These are phyloP conservation scores for Drosophila tsacasi DNA, from an alignment of 1,140 invertebrate species.

Conservation along the genomic window DNA sequence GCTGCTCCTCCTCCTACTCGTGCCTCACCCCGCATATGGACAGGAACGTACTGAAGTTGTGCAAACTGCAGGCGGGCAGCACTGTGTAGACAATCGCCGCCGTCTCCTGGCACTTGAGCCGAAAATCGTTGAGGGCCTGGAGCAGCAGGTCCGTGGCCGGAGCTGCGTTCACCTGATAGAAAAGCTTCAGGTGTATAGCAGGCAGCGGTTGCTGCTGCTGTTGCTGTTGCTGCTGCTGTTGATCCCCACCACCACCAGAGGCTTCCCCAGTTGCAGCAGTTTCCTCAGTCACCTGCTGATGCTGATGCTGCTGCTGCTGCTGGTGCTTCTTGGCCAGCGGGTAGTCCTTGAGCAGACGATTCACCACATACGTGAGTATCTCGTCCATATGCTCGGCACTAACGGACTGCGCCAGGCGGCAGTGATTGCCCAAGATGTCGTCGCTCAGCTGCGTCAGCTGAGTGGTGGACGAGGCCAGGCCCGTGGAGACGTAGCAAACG, in stretches of 20 bases:
- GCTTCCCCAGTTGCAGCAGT: not conserved
- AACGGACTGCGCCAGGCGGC: constrained; percentile 86
- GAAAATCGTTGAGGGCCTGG: constrained; percentile 86
- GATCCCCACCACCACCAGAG: constrained; percentile 48
- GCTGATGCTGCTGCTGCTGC: constrained; percentile 9
- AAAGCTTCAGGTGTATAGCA: constrained; percentile 90
- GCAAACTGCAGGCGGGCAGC: constrained; percentile 91
- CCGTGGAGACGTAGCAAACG: constrained; percentile 92
- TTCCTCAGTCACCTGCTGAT: constrained; percentile 1
- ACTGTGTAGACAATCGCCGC: constrained; percentile 89
- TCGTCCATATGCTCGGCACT: constrained; percentile 88
- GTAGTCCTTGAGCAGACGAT: constrained; percentile 90
- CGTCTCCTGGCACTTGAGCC: constrained; percentile 83
- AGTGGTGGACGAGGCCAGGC: constrained; percentile 88
- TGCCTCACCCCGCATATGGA: constrained; percentile 90
- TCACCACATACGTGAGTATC: constrained; percentile 90
- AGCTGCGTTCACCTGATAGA: constrained; percentile 89
- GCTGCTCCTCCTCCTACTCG: constrained; percentile 49
- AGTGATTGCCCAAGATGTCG: constrained; percentile 87
- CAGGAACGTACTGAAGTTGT: constrained; percentile 91
- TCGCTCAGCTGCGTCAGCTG: constrained; percentile 87
- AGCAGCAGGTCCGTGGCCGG: constrained; percentile 87
- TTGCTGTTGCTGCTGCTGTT: constrained; percentile 11
- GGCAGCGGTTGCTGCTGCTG: constrained; percentile 65
- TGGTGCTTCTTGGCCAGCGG: constrained; percentile 65